Evolutionary conservation across 2,797 vertebrate species (phyloP), one percentile per base, ranked within the genome.

Genomic region (Dendrocincla tyrannina): DNA sequence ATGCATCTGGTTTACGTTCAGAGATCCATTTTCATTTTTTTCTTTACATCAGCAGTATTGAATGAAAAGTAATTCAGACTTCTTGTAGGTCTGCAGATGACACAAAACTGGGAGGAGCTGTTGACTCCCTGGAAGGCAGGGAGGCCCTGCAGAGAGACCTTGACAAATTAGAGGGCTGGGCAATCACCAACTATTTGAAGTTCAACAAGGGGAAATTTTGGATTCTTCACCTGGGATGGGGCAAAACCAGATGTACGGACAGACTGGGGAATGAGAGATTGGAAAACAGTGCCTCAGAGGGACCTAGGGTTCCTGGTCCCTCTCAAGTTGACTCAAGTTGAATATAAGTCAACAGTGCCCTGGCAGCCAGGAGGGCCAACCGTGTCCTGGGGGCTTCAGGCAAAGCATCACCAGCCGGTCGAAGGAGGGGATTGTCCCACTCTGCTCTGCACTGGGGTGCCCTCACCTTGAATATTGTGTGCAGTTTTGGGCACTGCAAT

Each of bases 331-430:
- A 35, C 35, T 35, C 14, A 63, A 42, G 14, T 11, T 42, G 41
- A 44, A 44, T 64, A 8, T 23, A 19, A 41, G 13, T 41, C 39
- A 30, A 27, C 13, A 22, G 37, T 62, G 59, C 39, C 59, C 39
- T 32, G 59, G 9, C 37, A 41, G 39, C 17, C 35, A 60, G 58
- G 35, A 60, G 58, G 58, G 8, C 12, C 58, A 60, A 13, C 37
- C 4, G 0, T 28, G 25, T 28, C 58, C 58, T 39, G 35, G 47
- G 20, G 13, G 13, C 24, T 27, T 49, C 47, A 49, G 47, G 35
- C 59, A 62, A 10, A 62, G 9, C 27, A 30, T 41, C 13, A 2
- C 13, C 59, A 62, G 9, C 28, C 1, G 2, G 18, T 4, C 2
- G 6, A 62, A 27, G 28, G 37, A 62, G 39, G 19, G 18, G 28